Base-by-base conservation (phyloP, 2,113 vertebrate genomes). In the Barbus barbus region DNA sequence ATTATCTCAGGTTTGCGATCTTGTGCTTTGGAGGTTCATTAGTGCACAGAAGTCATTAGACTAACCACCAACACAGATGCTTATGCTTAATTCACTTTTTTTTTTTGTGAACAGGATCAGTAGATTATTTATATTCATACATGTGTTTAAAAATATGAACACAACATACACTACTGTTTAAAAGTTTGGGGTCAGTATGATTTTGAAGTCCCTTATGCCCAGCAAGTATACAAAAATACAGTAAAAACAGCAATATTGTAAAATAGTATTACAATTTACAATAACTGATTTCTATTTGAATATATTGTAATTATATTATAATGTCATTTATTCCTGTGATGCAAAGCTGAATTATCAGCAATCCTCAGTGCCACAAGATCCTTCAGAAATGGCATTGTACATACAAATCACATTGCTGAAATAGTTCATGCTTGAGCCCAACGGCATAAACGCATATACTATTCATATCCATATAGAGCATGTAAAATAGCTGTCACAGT, bases 1-100 rank as follows among this genome's bases (percentile, higher is more conserved):
- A 46, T 53, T 31, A 24, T n/a, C 36, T 84, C 61, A 18, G 53
- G 22, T 41, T 60, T 60, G 53, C 13, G 12, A 60, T 77, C 11
- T 56, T 38, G 75, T 24, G 75, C 33, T 38, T 60, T 60, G 31
- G 31, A 60, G 76, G n/a, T 78, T 41, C n/a, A 61, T 61, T 78
- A 41, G 33, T 60, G 3, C 14, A 8, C 3, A 36, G 9, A 12
- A 14, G 13, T 41, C 33, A 60, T 78, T 77, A 56, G 31, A 11
- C 53, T 31, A 56, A 56, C 11, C 11, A 58, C 28, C 28, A 56
- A 36, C 46, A 53, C 9, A 0, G 9, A 14, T 56, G 13, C 12
- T 56, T 22, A 1, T n/a, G 31, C 22, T 56, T 33, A 14, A 48
- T 14, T 14, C 46, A 48, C 3, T 14, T 1, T 48, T 48, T 48